These are phyloP conservation scores for Ascidia mentula DNA, from an alignment of 23 tunicate species.

Conservation along the genomic window DNA sequence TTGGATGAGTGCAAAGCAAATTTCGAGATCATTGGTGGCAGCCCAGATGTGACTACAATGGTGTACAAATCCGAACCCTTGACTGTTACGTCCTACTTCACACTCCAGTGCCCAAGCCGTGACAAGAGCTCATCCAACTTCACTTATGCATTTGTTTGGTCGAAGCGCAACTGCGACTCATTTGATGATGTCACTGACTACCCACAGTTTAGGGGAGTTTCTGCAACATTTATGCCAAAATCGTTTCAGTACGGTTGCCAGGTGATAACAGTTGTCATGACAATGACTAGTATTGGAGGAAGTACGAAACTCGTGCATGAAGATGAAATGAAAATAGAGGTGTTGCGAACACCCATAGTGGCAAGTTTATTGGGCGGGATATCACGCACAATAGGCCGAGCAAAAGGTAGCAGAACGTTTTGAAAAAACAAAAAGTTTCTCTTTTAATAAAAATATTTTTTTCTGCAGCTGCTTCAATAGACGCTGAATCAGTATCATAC, in stretches of 20 bases:
- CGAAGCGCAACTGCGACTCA: background rate
- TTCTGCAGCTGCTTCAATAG: background rate
- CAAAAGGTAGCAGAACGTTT: background rate
- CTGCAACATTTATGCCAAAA: background rate
- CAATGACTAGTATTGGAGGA: background rate
- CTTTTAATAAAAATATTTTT: background rate
- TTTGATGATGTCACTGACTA: background rate
- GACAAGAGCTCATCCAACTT: background rate
- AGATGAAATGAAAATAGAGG: background rate
- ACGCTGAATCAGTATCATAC: background rate
- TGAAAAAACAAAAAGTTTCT: background rate
- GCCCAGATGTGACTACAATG: background rate
- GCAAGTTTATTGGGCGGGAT: background rate
- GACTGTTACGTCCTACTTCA: conserved; percentile 13
- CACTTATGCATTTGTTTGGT: conserved; percentile 6
- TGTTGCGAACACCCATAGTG: background rate
- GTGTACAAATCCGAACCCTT: background rate
- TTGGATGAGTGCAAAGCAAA: background rate
- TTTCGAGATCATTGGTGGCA: background rate
- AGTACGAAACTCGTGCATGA: background rate
- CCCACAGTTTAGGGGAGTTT: conserved; percentile 11
- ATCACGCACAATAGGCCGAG: background rate
- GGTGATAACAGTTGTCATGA: background rate
- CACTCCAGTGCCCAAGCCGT: background rate
- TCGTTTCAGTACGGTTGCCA: conserved; percentile 20